Percentiles rank a stretch among this genome's conserved stretches.
These are phyloP conservation scores for Halcyon senegalensis DNA, from an alignment of 2,113 vertebrate genomes.

Conservation along the genomic window DNA sequence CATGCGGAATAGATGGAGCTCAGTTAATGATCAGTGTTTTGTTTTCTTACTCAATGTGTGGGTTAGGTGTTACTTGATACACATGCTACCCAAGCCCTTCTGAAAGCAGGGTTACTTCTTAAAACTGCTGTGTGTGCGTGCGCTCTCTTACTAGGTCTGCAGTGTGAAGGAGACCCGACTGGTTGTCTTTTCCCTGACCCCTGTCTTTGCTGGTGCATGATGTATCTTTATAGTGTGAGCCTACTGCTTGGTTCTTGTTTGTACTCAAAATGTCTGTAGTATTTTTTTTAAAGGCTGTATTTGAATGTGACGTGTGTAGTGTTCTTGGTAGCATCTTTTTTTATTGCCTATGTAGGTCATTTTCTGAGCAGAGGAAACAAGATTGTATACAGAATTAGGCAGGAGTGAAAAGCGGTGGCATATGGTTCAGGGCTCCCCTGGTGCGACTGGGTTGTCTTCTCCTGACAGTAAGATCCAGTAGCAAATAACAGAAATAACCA, in stretches of 20 bases:
- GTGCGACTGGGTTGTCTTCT: background rate
- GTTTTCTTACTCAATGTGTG: background rate
- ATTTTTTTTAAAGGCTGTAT: background rate
- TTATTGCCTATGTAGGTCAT: slow-evolving; percentile 33
- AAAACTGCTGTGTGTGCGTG: fast-evolving
- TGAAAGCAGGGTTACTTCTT: background rate
- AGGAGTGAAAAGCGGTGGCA: background rate
- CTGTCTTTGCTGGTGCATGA: background rate
- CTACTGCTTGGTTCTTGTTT: background rate
- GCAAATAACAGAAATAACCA: background rate
- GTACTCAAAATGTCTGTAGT: background rate
- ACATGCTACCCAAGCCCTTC: background rate
- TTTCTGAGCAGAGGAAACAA: slow-evolving; percentile 15
- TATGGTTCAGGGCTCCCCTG: slow-evolving; percentile 1
- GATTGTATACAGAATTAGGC: background rate
- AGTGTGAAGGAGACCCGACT: background rate
- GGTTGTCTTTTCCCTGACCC: background rate
- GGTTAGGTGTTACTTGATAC: background rate
- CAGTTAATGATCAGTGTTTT: background rate
- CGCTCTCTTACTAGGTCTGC: background rate
- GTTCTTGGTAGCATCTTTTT: slow-evolving; percentile 11
- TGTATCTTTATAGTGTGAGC: background rate
- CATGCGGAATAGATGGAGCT: background rate
- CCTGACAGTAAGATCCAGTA: background rate
- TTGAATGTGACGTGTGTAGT: background rate